A percentile compares a stretch with the other conserved stretches of the same genome.
phyloP scores from a whole-genome alignment of 2,888 invertebrate species.

The Cheilosia vulpina region DNA sequence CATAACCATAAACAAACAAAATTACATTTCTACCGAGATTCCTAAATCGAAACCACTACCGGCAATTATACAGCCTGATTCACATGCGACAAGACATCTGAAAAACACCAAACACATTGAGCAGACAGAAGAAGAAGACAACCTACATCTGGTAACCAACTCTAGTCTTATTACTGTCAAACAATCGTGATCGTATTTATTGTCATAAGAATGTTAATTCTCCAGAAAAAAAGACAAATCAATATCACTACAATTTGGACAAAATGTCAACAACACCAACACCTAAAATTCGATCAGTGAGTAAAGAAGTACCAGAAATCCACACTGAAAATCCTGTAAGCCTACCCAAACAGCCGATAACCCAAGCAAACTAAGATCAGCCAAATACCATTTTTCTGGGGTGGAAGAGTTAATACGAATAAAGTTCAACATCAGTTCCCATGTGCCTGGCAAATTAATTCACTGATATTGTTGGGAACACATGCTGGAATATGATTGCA shows the following conservation, averaged over 20 bases:
- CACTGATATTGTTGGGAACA: no score
- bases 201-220: no score
- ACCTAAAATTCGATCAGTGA: not conserved
- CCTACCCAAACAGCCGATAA: not conserved
- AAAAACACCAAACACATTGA: conserved; percentile 1
- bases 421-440: no score
- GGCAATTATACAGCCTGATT: conserved; percentile 34
- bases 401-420: no score
- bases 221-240: not conserved
- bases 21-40: conserved; percentile 24
- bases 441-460: no score
- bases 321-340: not conserved
- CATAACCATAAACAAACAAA: conserved; percentile 21
- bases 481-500: not conserved
- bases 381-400: not conserved
- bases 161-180: not conserved
- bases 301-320: not conserved
- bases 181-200: not conserved
- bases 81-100: not conserved
- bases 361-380: conserved; percentile 1
- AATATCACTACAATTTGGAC: not conserved
- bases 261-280: not conserved
- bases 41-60: conserved; percentile 26
- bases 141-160: conserved; percentile 1
- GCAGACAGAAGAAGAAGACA: not conserved